These are phyloP conservation scores for Hofmannophila pseudospretella DNA, from an alignment of 2,888 invertebrate species.

Conservation along the genomic window DNA sequence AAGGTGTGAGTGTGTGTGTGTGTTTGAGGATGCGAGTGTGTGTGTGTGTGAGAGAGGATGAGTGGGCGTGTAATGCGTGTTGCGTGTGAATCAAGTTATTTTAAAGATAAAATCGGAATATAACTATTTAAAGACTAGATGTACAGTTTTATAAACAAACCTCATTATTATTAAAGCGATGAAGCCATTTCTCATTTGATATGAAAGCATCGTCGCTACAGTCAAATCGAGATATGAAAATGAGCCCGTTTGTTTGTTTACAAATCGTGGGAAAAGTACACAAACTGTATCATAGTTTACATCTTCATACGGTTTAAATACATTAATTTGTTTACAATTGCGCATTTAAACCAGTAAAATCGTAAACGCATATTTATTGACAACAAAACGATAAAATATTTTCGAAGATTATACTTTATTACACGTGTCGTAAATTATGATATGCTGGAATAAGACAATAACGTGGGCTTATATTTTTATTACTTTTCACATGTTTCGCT, in stretches of 20 bases:
- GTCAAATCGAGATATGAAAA: conserved; percentile 17
- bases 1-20: too few species aligned
- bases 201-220: conserved; percentile 3
- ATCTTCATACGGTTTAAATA: neutral
- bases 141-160: neutral
- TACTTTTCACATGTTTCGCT: neutral
- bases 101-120: too few species aligned
- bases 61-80: too few species aligned
- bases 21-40: too few species aligned
- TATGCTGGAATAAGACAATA: neutral
- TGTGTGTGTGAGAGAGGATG: too few species aligned
- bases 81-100: too few species aligned
- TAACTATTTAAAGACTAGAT: neutral
- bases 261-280: conserved; percentile 25
- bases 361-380: neutral
- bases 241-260: conserved; percentile 19
- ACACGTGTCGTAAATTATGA: neutral
- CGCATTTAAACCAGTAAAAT: neutral
- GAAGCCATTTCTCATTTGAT: conserved; percentile 15
- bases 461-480: neutral
- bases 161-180: neutral
- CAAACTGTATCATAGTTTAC: conserved; percentile 3
- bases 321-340: neutral
- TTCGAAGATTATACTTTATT: neutral
- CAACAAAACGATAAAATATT: neutral